Conservation (phyloP, 2,113 vertebrate genomes). For the Coptodon bakossiorum region DNA sequence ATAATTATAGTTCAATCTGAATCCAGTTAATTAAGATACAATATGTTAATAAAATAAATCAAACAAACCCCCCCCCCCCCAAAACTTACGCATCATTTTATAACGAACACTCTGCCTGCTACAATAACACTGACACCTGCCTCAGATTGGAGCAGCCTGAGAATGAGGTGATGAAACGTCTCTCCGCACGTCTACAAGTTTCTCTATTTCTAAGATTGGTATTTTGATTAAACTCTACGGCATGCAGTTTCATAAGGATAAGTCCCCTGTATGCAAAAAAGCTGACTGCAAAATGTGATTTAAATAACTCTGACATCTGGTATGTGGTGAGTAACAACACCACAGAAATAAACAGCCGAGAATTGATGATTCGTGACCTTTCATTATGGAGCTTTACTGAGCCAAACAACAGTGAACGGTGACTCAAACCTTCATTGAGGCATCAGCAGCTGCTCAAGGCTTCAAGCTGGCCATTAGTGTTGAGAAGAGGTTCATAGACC, state of each 20-base stretch:
- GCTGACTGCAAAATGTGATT: not conserved
- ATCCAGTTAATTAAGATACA: not conserved
- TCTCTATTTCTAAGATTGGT: not conserved
- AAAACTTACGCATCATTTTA: not conserved
- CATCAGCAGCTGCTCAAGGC: not conserved
- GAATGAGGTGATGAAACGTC: not conserved
- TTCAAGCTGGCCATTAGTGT: not conserved
- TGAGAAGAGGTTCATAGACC: not conserved
- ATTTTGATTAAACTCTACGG: not conserved
- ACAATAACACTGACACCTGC: not conserved
- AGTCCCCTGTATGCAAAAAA: not conserved
- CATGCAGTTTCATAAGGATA: not conserved
- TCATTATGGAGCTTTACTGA: not conserved
- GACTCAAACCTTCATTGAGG: not conserved
- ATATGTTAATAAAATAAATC: not conserved
- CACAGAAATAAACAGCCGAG: not conserved
- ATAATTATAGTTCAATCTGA: not conserved
- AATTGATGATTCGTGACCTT: not conserved
- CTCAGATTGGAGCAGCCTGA: not conserved
- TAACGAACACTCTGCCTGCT: not conserved
- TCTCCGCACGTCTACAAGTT: not conserved
- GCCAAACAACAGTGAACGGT: not conserved
- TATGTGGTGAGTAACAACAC: not conserved
- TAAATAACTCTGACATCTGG: not conserved
- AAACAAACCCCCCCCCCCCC: accelerated